These are phyloP conservation scores for Actinia tenebrosa DNA, from an alignment of 64 coral and sea anemone genomes.

Conservation along the genomic window DNA sequence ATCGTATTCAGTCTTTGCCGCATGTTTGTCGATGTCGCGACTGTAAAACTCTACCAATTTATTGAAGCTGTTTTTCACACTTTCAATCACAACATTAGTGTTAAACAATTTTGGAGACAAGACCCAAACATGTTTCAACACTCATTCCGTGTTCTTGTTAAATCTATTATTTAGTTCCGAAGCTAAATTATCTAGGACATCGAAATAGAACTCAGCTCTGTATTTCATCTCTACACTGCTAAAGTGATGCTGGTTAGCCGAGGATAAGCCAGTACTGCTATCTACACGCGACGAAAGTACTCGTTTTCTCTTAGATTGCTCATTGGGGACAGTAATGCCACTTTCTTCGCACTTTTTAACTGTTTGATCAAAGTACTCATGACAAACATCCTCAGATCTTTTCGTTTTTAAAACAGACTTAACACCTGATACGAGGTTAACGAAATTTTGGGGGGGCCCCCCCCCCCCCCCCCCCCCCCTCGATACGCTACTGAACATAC, in stretches of 20 bases:
- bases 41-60: neutral
- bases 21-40: neutral
- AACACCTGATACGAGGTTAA: constrained; percentile 8
- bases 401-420: neutral
- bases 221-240: neutral
- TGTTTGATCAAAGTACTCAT: neutral
- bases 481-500: too few relatives aligned
- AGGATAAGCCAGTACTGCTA: neutral
- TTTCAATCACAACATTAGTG: neutral
- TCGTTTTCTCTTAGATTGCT: neutral
- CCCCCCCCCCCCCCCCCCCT: too few relatives aligned
- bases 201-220: neutral
- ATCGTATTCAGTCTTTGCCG: neutral
- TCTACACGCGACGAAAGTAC: neutral
- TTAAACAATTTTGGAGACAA: neutral
- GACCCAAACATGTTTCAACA: neutral
- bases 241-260: neutral
- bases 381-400: neutral
- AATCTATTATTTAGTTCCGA: neutral
- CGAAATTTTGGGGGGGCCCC: neutral
- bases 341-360: neutral
- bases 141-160: neutral
- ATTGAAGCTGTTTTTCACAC: neutral
- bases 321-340: neutral
- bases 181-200: neutral